Percentiles rank a stretch among this genome's conserved stretches.
Evolutionary conservation across 2,888 invertebrate genomes (phyloP).

Genomic region (Cremastinae sp.): DNA sequence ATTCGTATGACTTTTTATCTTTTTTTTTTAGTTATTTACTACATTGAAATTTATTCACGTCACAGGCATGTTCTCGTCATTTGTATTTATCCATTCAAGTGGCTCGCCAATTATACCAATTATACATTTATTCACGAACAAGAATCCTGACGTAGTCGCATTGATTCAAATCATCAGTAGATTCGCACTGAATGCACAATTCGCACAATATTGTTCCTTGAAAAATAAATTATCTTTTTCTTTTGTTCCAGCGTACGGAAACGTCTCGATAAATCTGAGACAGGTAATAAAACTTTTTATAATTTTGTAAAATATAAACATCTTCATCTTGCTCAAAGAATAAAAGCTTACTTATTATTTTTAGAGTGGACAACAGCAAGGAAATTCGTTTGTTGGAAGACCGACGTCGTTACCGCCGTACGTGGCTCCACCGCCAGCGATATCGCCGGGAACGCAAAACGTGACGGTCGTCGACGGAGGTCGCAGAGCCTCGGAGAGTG

Average conservation of each 20-base stretch:
- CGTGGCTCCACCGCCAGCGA: slow-evolving; percentile 79
- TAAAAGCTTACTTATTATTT: slow-evolving; percentile 36
- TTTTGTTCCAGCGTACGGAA: slow-evolving; percentile 80
- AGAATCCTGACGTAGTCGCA: too few relatives aligned
- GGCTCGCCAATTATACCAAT: not conserved
- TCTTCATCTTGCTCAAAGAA: slow-evolving; percentile 2
- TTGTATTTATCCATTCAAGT: slow-evolving; percentile 11
- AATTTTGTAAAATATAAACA: not conserved
- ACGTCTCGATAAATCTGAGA: slow-evolving; percentile 75
- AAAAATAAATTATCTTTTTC: slow-evolving; percentile 57
- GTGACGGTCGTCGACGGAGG: slow-evolving; percentile 73
- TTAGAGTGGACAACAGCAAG: slow-evolving; percentile 67
- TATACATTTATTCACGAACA: slow-evolving; percentile 4
- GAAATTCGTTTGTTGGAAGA: slow-evolving; percentile 75
- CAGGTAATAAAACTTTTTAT: slow-evolving; percentile 70
- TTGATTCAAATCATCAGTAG: slow-evolving; percentile 2
- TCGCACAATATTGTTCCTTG: slow-evolving; percentile 2
- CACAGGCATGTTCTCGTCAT: slow-evolving; percentile 25
- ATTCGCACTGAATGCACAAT: slow-evolving; percentile 30
- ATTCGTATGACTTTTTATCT: not conserved
- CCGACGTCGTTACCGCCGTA: slow-evolving; percentile 80
- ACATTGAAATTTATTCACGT: slow-evolving; percentile 1
- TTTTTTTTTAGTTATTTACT: slow-evolving; percentile 1
- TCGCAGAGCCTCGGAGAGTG: slow-evolving; percentile 78
- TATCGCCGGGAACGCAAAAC: slow-evolving; percentile 70